Evolutionary conservation across 1,140 invertebrate species (phyloP).

Genomic region (Chelonus insularis): DNA sequence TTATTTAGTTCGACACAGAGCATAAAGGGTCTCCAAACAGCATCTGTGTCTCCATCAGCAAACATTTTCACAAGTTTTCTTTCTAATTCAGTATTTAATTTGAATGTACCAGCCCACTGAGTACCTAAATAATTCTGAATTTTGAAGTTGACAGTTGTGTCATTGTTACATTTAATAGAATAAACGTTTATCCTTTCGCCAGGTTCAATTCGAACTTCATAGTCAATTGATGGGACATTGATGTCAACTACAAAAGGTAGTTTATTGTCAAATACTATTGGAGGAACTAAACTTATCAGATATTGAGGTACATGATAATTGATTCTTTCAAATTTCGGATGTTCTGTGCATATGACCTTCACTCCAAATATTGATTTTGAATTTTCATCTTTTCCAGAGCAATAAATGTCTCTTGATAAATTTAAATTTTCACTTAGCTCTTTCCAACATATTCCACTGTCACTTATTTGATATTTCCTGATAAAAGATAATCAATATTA

Average conservation of each 20-base stretch:
- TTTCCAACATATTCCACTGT: constrained; percentile 78
- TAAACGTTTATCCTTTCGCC: constrained; percentile 73
- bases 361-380: constrained; percentile 67
- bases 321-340: constrained; percentile 39
- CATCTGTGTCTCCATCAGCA: constrained; percentile 68
- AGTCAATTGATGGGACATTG: constrained; percentile 58
- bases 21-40: constrained; percentile 66
- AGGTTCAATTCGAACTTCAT: constrained; percentile 68
- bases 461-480: constrained; percentile 70
- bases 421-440: constrained; percentile 71
- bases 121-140: constrained; percentile 68
- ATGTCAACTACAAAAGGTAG: constrained; percentile 72
- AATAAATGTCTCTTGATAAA: constrained; percentile 65
- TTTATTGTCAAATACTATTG: constrained; percentile 75
- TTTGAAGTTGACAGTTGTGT: constrained; percentile 67
- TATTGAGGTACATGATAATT: constrained; percentile 70
- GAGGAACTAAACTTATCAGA: constrained; percentile 71
- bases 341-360: constrained; percentile 60
- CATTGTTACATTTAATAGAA: constrained; percentile 64
- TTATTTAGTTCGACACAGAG: constrained; percentile 69
- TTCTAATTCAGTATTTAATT: constrained; percentile 69
- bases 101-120: constrained; percentile 73
- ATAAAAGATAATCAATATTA: too few species aligned
- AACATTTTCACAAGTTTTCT: constrained; percentile 70
- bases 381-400: constrained; percentile 64